These are phyloP conservation scores for Andrena hattorfiana DNA, from an alignment of 2,888 invertebrate species.

Conservation along the genomic window DNA sequence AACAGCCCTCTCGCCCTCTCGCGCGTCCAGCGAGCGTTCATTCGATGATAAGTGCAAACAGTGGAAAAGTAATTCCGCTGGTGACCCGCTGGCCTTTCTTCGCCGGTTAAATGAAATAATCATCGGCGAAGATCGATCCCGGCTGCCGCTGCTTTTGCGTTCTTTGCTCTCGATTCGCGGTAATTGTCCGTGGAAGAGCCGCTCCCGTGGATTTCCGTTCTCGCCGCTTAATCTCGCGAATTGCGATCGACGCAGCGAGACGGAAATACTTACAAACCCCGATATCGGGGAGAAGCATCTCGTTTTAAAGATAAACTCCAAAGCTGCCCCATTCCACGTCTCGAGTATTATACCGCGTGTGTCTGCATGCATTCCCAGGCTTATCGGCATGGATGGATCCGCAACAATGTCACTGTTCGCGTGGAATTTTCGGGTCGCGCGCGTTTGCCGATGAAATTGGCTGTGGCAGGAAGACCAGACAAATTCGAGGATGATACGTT, in stretches of 20 bases:
- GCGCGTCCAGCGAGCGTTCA: not conserved
- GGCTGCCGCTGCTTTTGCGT: not conserved
- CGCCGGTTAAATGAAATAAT: not conserved
- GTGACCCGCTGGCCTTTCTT: not conserved
- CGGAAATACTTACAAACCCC: not conserved
- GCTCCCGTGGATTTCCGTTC: constrained; percentile 8
- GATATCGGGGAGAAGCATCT: constrained; percentile 28
- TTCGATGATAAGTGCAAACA: not conserved
- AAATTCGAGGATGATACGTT: not conserved
- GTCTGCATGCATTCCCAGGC: not conserved
- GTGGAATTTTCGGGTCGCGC: not conserved
- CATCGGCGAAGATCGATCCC: not conserved
- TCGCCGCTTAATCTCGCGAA: constrained; percentile 30
- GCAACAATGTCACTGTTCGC: not conserved
- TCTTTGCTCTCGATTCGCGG: constrained; percentile 12
- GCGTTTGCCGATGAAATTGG: not conserved
- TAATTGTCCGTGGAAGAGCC: not conserved
- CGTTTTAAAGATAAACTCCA: constrained; percentile 23
- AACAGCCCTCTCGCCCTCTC: no score
- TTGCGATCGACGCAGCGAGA: constrained; percentile 13
- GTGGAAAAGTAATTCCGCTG: not conserved
- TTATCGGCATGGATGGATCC: not conserved
- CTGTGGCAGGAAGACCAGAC: no score
- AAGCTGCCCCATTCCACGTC: not conserved
- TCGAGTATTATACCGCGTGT: not conserved